phyloP scores from a whole-genome alignment of 2,888 invertebrate genomes.

The Seladonia tumulorum region DNA sequence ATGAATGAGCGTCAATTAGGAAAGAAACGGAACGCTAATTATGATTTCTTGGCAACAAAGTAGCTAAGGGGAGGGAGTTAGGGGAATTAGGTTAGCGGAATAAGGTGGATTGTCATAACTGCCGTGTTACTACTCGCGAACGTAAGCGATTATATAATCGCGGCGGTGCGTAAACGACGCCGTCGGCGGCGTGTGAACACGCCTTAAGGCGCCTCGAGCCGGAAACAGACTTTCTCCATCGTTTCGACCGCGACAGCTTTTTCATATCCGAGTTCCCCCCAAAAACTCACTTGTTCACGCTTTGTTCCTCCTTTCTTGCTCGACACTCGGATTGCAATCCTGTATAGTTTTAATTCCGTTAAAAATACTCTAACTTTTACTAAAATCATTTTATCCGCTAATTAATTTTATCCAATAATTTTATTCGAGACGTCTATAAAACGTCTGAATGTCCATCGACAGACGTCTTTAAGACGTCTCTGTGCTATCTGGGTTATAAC shows the following conservation, averaged over 20 bases:
- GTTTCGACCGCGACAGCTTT: conserved; percentile 33
- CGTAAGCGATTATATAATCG: conserved; percentile 58
- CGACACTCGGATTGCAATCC: background rate
- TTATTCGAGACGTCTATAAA: too few relatives aligned
- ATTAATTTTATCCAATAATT: too few relatives aligned
- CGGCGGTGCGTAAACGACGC: conserved; percentile 46
- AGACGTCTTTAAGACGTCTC: too few relatives aligned
- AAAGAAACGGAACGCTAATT: background rate
- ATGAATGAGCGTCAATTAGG: background rate
- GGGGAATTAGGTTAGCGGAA: conserved; percentile 55
- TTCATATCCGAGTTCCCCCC: conserved; percentile 14
- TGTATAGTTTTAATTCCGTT: background rate
- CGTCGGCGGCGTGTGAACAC: conserved; percentile 47
- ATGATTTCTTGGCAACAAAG: background rate
- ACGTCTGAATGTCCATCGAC: too few relatives aligned
- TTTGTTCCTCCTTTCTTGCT: conserved; percentile 2
- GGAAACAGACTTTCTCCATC: conserved; percentile 64
- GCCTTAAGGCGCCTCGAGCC: conserved; percentile 53
- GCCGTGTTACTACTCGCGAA: conserved; percentile 40
- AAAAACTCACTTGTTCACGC: background rate
- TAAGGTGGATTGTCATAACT: conserved; percentile 57
- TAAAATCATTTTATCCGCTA: background rate
- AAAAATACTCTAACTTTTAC: background rate
- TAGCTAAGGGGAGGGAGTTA: background rate
- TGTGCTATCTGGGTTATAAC: too few relatives aligned